A percentile compares a stretch with the other conserved stretches of the same genome.
phyloP scores from a whole-genome alignment of 2,888 invertebrate genomes.

The Fragum fragum region DNA sequence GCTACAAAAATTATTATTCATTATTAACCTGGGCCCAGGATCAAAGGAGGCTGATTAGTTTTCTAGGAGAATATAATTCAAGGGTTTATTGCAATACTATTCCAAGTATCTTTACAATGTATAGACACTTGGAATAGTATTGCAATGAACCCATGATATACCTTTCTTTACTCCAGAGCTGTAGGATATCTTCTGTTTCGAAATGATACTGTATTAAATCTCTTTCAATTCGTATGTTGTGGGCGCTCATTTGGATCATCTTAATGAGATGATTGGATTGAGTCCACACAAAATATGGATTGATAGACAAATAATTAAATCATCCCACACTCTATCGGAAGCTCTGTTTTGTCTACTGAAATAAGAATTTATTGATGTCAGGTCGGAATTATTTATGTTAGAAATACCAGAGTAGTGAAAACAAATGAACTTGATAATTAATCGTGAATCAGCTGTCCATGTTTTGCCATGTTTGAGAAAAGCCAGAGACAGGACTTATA shows the following conservation, averaged over 20 bases:
- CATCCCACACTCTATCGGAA: no score
- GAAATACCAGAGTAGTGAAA: slow-evolving; percentile 27
- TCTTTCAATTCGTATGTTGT: no score
- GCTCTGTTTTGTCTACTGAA: background rate
- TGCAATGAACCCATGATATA: no score
- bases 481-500: background rate
- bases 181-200: no score
- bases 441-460: slow-evolving; percentile 12
- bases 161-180: no score
- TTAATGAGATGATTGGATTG: no score
- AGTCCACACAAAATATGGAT: no score
- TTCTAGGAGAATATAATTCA: background rate
- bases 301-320: background rate
- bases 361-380: slow-evolving; percentile 17
- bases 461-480: background rate
- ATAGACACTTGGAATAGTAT: no score
- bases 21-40: background rate
- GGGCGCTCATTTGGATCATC: no score
- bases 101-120: no score
- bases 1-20: slow-evolving; percentile 1
- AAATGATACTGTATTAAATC: no score
- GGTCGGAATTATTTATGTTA: slow-evolving; percentile 23
- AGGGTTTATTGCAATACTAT: no score
- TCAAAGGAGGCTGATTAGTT: background rate
- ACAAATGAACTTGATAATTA: slow-evolving; percentile 26